Evolutionary conservation across 2,113 vertebrate species (phyloP), one percentile per base, ranked within the genome.

Genomic region (Ictidomys tridecemlineatus): DNA sequence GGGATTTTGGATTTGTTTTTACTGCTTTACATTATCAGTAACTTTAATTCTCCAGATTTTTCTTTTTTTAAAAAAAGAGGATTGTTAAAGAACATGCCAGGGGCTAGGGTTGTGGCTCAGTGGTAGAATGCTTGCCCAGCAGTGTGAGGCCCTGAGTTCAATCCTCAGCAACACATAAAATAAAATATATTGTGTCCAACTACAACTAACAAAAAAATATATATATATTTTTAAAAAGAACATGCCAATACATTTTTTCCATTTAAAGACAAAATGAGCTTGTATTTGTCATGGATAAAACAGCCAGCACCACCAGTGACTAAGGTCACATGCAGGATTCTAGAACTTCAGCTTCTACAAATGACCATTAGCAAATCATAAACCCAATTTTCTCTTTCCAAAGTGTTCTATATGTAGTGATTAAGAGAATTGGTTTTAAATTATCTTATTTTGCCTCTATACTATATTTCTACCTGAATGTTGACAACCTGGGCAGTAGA

Each of bases 371-470:
- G 56, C 70, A 90, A 86, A 86, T 67, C 39, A 63, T 79, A 96
- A 93, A 87, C n/a, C 39, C 69, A 91, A 74, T 82, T 77, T 84
- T 72, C 53, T 93, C 56, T 91, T 85, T 89, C 42, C 58, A 89
- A 80, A 74, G 45, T 56, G 28, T 16, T 93, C 77, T 90, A 22
- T 85, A 30, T 90, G 34, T 34, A 76, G 10, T 73, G 58, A 86
- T 69, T 48, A 70, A 37, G 45, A 76, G 45, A 79, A 53, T 16
- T 93, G 70, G 63, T 37, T 94, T 94, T 42, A 79, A 56, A 39
- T 89, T 48, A 51, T 85, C 79, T 84, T 78, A 39, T 87, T 96
- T 97, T 91, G n/a, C 14, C 69, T 88, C 51, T 77, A 65, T 20
- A 77, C 20, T 77, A 10, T 48, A 58, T 18, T 30, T 88, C 67